Evolutionary conservation across 92 coral and sea anemone species (phyloP), one percentile per base, ranked within the genome.

Genomic region (Anthopleura xanthogrammica): DNA sequence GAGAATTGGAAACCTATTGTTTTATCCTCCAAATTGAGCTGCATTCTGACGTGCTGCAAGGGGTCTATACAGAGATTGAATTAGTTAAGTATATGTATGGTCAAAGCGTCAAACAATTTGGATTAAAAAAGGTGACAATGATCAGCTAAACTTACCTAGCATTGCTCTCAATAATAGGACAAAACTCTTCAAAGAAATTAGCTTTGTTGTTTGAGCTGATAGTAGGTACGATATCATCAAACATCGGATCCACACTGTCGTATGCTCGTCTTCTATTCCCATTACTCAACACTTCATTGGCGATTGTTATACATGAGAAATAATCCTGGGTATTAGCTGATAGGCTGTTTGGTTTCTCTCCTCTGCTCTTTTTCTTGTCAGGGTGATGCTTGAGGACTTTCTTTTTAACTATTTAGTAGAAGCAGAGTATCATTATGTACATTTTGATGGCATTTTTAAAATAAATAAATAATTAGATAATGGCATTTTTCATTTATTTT

Each of bases 331-430:
- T 90, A 23, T 85, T 93, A 12, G 87, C 50, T 4, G 88, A 29
- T 52, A 66, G 77, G 6, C 85, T 89, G 19, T 78, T 79, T 65
- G 83, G 23, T 24, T 76, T 13, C 19, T 85, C 83, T 19, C 79
- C 77, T 11, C 82, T 52, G 40, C 87, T 78, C 17, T 90, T 89
- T 73, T 92, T 93, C 78, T 96, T 96, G 82, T 96, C 99, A 48
- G 99, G 99, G 42, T 96, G 99, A 41, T 96, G 95, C 77, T 90
- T 92, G 8, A 96, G 89, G 39, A 96, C 99, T 87, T 92, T 96
- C 94, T 96, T 96, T 71, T 91, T 87, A 79, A 86, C 99, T 96
- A 43, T 29, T 46, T 46, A 71, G 52, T 77, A 77, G 16, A 78
- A 64, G 40, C 3, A 72, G 55, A 79, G 29, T 12, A 58, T 40